Percentiles rank a stretch among this genome's conserved stretches.
Conservation (phyloP, 2,113 vertebrate species). For the Scophthalmus maximus region DNA sequence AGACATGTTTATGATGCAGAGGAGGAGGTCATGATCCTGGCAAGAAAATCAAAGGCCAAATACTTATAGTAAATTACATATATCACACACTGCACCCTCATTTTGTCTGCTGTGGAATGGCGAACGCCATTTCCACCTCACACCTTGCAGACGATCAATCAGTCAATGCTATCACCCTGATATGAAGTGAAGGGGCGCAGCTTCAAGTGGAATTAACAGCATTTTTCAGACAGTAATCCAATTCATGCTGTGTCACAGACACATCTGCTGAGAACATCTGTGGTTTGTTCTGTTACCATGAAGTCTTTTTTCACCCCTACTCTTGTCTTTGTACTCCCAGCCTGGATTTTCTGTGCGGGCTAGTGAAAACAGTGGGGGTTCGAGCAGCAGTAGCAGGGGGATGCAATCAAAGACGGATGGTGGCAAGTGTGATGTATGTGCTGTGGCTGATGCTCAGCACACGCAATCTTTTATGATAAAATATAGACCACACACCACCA, state of each 20-base stretch:
- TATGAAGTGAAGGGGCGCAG: slow-evolving; percentile 46
- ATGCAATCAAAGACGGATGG: slow-evolving; percentile 59
- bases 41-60: slow-evolving; percentile 37
- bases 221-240: slow-evolving; percentile 73
- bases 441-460: slow-evolving; percentile 48
- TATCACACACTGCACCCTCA: slow-evolving; percentile 14
- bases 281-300: slow-evolving; percentile 26
- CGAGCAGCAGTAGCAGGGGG: slow-evolving; percentile 33
- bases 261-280: slow-evolving; percentile 47
- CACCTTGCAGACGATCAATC: slow-evolving; percentile 60
- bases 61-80: slow-evolving; percentile 44
- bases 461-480: slow-evolving; percentile 60
- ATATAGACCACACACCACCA: slow-evolving; percentile 43
- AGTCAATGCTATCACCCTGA: slow-evolving; percentile 46
- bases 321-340: slow-evolving; percentile 8
- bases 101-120: slow-evolving; percentile 25
- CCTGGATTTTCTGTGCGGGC: slow-evolving; percentile 36
- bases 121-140: slow-evolving; percentile 33
- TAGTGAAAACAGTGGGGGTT: slow-evolving; percentile 27
- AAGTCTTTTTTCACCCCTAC: slow-evolving; percentile 14
- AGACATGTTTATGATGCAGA: slow-evolving; percentile 37
- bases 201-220: slow-evolving; percentile 59
- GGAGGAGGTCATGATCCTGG: slow-evolving; percentile 23
- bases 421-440: slow-evolving; percentile 59
- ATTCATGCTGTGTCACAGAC: slow-evolving; percentile 48